Conservation (phyloP, 2,797 vertebrate genomes). For the Streptopelia turtur region DNA sequence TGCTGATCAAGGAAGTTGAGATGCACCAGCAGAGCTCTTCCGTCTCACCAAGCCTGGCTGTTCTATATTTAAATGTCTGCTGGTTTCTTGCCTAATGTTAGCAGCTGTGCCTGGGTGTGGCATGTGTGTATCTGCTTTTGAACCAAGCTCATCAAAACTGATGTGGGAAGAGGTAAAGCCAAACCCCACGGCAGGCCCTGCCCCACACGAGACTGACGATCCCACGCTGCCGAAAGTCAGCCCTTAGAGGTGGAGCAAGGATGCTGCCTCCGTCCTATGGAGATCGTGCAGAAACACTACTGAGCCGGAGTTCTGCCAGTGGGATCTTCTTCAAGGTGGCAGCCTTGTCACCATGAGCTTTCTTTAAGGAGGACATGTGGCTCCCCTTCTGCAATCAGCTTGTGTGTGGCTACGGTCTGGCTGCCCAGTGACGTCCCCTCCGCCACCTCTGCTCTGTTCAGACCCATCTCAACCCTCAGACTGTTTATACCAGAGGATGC, state of each 20-base stretch:
- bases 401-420: neutral
- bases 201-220: accelerated
- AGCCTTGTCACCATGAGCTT: accelerated
- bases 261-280: neutral
- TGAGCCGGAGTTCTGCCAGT: accelerated
- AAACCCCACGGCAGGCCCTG: accelerated
- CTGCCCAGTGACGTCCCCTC: neutral
- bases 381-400: neutral
- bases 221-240: accelerated
- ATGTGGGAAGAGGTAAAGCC: neutral
- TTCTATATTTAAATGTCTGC: conserved; percentile 35
- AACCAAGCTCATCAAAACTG: neutral
- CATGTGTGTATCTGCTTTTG: neutral
- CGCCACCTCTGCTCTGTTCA: accelerated
- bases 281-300: accelerated
- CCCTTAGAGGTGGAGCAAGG: neutral
- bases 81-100: conserved; percentile 24
- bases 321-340: neutral
- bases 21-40: neutral
- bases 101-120: conserved; percentile 26
- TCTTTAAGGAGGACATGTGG: accelerated
- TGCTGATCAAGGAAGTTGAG: neutral
- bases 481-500: neutral
- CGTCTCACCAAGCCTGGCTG: neutral
- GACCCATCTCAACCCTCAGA: neutral